Percentiles rank a stretch among this genome's conserved stretches.
These are phyloP conservation scores for Drosophila birchii DNA, from an alignment of 2,888 invertebrate species.

Conservation along the genomic window DNA sequence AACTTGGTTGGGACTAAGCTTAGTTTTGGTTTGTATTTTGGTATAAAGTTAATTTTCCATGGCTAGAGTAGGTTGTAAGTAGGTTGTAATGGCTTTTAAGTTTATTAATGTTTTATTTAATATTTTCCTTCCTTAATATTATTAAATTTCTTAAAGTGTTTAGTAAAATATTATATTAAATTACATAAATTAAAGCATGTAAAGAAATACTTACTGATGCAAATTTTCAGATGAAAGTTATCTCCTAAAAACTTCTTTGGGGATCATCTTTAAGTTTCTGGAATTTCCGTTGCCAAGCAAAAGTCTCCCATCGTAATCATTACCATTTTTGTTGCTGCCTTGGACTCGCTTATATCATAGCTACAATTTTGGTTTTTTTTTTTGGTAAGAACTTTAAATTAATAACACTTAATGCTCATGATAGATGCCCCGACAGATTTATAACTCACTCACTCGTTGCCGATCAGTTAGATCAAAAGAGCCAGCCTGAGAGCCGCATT, in stretches of 20 bases:
- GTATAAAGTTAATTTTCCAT: conserved; percentile 30
- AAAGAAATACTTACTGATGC: not conserved
- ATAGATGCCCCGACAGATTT: conserved; percentile 48
- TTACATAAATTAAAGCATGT: not conserved
- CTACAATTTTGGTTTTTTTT: conserved; percentile 67
- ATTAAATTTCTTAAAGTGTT: not conserved
- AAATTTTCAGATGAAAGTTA: not conserved
- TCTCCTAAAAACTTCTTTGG: not conserved
- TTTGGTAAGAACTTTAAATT: conserved; percentile 69
- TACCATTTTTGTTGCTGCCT: conserved; percentile 10
- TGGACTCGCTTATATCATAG: conserved; percentile 58
- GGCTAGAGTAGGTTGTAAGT: not conserved
- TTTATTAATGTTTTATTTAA: not conserved
- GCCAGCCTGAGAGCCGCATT: conserved; percentile 6
- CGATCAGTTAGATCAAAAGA: conserved; percentile 49
- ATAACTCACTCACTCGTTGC: conserved; percentile 45
- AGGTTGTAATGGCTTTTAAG: not conserved
- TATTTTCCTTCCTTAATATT: not conserved
- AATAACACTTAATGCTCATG: conserved; percentile 66
- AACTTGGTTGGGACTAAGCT: conserved; percentile 50
- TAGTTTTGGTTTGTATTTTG: conserved; percentile 41
- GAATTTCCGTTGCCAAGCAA: conserved; percentile 59
- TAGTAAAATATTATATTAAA: not conserved
- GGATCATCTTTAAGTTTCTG: not conserved
- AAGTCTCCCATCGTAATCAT: conserved; percentile 1